Conservation (phyloP, 2,888 invertebrate genomes). For the Clepsis dumicolana region DNA sequence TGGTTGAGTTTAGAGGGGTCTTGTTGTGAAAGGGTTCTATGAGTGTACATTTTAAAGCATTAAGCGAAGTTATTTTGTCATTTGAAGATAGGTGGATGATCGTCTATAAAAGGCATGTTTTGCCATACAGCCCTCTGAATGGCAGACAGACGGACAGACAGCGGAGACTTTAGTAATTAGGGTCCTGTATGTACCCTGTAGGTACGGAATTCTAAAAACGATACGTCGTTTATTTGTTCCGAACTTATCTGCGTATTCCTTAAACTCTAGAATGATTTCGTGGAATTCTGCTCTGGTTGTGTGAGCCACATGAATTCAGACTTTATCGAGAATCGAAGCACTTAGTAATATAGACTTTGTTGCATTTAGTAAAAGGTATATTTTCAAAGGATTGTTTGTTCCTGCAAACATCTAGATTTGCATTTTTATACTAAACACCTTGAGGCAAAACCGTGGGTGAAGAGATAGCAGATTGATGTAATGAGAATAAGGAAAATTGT, state of each 20-base stretch:
- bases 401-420: not conserved
- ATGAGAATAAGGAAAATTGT: not conserved
- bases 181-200: too few species aligned
- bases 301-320: not conserved
- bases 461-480: constrained; percentile 32
- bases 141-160: too few species aligned
- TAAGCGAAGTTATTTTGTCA: not conserved
- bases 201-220: too few species aligned
- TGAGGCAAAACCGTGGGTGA: constrained; percentile 1
- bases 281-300: not conserved
- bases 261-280: not conserved
- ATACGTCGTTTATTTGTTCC: too few species aligned
- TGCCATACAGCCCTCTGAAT: too few species aligned
- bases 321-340: not conserved
- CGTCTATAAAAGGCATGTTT: too few species aligned
- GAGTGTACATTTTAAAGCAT: not conserved
- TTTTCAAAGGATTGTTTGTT: not conserved
- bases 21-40: constrained; percentile 47
- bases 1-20: constrained; percentile 50
- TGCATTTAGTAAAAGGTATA: not conserved
- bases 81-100: not conserved
- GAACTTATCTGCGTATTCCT: too few species aligned
- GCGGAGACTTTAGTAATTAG: too few species aligned
- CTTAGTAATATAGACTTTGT: not conserved
- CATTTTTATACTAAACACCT: not conserved